Evolutionary conservation across 64 coral and sea anemone genomes (phyloP), one percentile per base, ranked within the genome.

Genomic region (Stichodactyla mertensii): DNA sequence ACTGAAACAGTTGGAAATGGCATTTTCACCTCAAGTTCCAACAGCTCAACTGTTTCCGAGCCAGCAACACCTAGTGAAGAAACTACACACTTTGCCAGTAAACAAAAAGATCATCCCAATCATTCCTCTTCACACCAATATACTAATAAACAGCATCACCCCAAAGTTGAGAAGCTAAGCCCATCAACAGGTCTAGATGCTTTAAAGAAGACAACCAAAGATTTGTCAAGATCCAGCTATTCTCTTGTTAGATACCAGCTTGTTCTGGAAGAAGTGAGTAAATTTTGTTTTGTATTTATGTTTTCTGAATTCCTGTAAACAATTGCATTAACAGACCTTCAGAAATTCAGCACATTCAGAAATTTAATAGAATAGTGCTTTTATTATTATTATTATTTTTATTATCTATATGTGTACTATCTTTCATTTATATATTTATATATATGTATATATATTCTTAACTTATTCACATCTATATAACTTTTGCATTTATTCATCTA

Each of bases 171-270:
- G 45, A 87, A 87, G 62, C n/a, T 57, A 89, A 79, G 53, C 61
- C 79, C 4, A 85, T 87, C 92, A 14, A 66, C 97, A 57, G 82
- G 88, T 0, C 66, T 87, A 55, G 97, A 99, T 88, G 90, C 86
- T 7, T 84, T 99, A 4, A 99, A 99, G 57, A 99, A 90, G 45
- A 86, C 93, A 69, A 74, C 89, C 0, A 99, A 99, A 71, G 97
- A 99, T 87, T 78, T 99, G 15, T 84, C 91, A 59, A 87, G 97
- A 52, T 99, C 97, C 2, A 89, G 89, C 85, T 93, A 95, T 28
- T 99, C 97, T 18, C 77, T 99, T 52, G 81, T 90, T 92, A 92
- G 97, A 88, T 99, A 92, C 86, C 89, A 99, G 56, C 77, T 94
- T 55, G 61, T 95, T 27, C 77, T 99, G 26, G 93, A 99, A 84